Base-by-base conservation (phyloP, 1,140 invertebrate genomes). In the Nephila pilipes region DNA sequence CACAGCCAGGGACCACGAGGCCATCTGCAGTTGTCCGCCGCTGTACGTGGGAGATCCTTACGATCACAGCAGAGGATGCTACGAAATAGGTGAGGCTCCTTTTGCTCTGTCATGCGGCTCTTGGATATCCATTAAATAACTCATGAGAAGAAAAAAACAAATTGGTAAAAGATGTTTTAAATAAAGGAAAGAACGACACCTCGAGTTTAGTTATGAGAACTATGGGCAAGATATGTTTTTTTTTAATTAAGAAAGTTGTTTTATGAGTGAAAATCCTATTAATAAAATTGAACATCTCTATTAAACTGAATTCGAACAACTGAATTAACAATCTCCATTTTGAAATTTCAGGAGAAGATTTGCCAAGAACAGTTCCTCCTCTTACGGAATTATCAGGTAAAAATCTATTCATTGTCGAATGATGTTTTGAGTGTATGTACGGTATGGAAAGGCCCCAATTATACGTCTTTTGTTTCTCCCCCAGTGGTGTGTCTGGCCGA, bases 401-500 rank as follows among this genome's bases (percentile, higher is more conserved):
- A 85, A 92, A 55, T n/a, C 2, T 69, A 25, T 88, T 55, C 25
- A 69, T 10, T 69, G 22, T 87, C 25, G 16, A 63, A 38, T 14
- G n/a, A 1, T 18, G 8, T 2, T 36, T 79, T 4, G 25, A 5
- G 18, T 20, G 18, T 14, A 16, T 65, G 25, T 69, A 69, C 1
- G 22, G 22, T 25, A 1, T 46, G 4, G 46, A 46, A 46, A 4
- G 46, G 46, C 46, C 46, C 12, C 46, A 46, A 10, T 10, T 46
- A 63, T 10, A 69, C 22, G 22, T 69, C 10, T 69, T 69, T 46
- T 85, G 10, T 55, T n/a, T 97, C n/a, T 46, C 12, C 46, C 46
- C 12, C 46, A 57, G 98, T 99, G 54, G 97, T 97, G 94, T 99
- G 98, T 95, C 95, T 98, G 58, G 98, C 98, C 22, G 98, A 99